Conservation (phyloP, 2,797 vertebrate genomes). For the Chiroxiphia lanceolata region DNA sequence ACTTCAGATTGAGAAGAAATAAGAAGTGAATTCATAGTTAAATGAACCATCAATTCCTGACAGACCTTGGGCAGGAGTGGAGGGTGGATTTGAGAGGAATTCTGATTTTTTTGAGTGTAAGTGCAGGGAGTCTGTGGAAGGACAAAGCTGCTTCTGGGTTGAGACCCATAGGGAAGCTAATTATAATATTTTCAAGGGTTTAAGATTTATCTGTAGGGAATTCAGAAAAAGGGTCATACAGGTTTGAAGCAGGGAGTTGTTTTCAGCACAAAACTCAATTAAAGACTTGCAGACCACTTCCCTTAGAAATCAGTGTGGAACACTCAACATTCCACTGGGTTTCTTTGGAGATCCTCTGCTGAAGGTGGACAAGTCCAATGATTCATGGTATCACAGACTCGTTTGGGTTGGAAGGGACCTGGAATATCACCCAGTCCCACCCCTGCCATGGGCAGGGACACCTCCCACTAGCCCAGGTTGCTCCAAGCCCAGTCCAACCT, state of each 20-base stretch:
- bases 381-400: not conserved
- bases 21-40: not conserved
- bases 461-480: accelerated
- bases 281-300: not conserved
- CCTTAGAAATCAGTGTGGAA: not conserved
- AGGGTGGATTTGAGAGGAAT: not conserved
- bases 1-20: not conserved
- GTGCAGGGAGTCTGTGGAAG: not conserved
- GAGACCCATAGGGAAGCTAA: not conserved
- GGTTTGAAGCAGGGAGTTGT: not conserved
- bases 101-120: not conserved
- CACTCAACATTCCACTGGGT: not conserved
- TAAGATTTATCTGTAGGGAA: not conserved
- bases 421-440: not conserved
- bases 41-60: not conserved
- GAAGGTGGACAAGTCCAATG: too few species aligned
- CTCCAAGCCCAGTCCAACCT: accelerated
- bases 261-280: not conserved
- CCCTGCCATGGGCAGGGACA: not conserved
- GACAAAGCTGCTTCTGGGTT: not conserved
- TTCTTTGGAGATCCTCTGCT: not conserved
- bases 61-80: not conserved
- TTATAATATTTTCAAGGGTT: not conserved
- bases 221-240: not conserved
- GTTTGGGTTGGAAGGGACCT: not conserved